Conservation (phyloP, 1,140 invertebrate species). For the Dreissena rostriformis region DNA sequence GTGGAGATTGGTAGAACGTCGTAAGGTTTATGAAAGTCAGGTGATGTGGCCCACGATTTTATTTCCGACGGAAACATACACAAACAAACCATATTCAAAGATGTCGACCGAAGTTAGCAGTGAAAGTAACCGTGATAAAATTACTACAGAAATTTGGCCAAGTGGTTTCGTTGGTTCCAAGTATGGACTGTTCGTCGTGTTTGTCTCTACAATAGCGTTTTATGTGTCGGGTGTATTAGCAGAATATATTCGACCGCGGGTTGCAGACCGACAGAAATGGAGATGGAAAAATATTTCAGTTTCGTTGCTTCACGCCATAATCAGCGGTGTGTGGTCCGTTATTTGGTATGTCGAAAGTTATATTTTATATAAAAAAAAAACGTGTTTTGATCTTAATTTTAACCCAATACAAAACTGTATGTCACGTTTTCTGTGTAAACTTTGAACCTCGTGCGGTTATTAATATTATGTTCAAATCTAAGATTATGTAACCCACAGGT, state of each 20-base stretch:
- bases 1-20: too few species aligned
- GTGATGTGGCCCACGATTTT: too few species aligned
- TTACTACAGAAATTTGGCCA: conserved; percentile 57
- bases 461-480: not conserved
- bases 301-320: conserved; percentile 80
- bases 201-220: conserved; percentile 55
- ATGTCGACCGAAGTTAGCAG: too few species aligned
- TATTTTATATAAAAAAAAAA: too few species aligned
- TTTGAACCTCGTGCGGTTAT: not conserved
- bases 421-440: not conserved
- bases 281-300: conserved; percentile 82
- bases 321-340: conserved; percentile 78
- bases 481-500: not conserved
- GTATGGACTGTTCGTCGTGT: conserved; percentile 41
- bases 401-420: too few species aligned
- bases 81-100: too few species aligned
- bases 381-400: too few species aligned
- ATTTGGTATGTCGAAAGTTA: conserved; percentile 68
- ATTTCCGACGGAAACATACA: too few species aligned
- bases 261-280: conserved; percentile 73
- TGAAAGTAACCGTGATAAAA: too few species aligned
- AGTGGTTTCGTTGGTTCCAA: conserved; percentile 23
- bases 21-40: too few species aligned
- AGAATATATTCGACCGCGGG: conserved; percentile 19
- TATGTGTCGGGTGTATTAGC: conserved; percentile 44